Conservation (phyloP, 92 coral and sea anemone genomes). For the Pocillopora grandis region DNA sequence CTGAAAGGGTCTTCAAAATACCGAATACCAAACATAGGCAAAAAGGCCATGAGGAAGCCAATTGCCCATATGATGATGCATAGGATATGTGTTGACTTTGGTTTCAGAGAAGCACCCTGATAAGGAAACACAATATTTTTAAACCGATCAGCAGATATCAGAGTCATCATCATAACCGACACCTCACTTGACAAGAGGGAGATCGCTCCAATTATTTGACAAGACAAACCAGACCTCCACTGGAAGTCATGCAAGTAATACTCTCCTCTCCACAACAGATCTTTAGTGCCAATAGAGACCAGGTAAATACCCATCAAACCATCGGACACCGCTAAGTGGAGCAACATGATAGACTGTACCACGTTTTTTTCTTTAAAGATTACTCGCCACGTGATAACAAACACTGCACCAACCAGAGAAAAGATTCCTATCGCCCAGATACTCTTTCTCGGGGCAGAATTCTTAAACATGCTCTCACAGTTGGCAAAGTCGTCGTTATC, state of each 20-base stretch:
- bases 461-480: not conserved
- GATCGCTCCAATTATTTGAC: not conserved
- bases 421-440: conserved; percentile 86
- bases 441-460: not conserved
- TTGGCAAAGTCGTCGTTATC: not conserved
- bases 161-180: too few species aligned
- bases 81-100: too few species aligned
- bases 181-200: too few species aligned
- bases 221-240: conserved; percentile 48
- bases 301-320: conserved; percentile 77
- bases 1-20: too few species aligned
- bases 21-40: too few species aligned
- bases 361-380: conserved; percentile 55
- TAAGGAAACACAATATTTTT: too few species aligned
- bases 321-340: conserved; percentile 79
- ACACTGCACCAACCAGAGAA: conserved; percentile 72
- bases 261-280: conserved; percentile 59
- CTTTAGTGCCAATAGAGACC: conserved; percentile 68
- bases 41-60: too few species aligned
- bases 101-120: too few species aligned
- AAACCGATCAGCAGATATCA: too few species aligned
- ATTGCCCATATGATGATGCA: too few species aligned
- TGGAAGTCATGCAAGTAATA: conserved; percentile 35
- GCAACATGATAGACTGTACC: conserved; percentile 23
- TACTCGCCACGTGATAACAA: conserved; percentile 77